These are phyloP conservation scores for Zaprionus obscuricornis DNA, from an alignment of 2,888 invertebrate species.

Conservation along the genomic window DNA sequence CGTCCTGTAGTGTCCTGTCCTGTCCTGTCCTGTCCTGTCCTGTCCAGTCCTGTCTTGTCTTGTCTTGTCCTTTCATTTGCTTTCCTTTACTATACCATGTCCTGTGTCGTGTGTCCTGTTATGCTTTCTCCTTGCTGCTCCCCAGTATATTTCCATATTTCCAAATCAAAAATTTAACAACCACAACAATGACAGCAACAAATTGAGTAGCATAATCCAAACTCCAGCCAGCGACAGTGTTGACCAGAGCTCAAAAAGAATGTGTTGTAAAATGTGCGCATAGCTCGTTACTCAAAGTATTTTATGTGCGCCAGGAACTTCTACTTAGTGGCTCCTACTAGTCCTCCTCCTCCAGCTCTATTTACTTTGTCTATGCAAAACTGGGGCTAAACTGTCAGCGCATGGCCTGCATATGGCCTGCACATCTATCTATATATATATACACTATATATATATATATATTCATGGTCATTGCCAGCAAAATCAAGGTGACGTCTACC, in stretches of 20 bases:
- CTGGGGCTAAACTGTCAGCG: slow-evolving; percentile 59
- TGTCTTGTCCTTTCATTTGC: too few relatives aligned
- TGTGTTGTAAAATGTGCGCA: slow-evolving; percentile 57
- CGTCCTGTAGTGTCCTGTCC: slow-evolving; percentile 27
- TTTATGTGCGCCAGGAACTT: slow-evolving; percentile 44
- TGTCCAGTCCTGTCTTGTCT: slow-evolving; percentile 3
- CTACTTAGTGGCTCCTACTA: too few relatives aligned
- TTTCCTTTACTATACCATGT: too few relatives aligned
- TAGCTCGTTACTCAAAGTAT: slow-evolving; percentile 52
- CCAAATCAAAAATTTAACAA: slow-evolving; percentile 68
- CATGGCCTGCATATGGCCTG: slow-evolving; percentile 46
- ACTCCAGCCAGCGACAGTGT: slow-evolving; percentile 20
- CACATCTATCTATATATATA: slow-evolving; percentile 28
- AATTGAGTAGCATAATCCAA: slow-evolving; percentile 63
- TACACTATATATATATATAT: too few relatives aligned
- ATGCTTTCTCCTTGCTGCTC: too few relatives aligned
- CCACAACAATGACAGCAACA: slow-evolving; percentile 59
- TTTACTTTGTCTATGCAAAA: slow-evolving; percentile 55
- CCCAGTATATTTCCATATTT: slow-evolving; percentile 72
- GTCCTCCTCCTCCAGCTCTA: too few relatives aligned
- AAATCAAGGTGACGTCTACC: slow-evolving; percentile 73
- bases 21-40: slow-evolving; percentile 5
- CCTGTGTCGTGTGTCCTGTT: not conserved
- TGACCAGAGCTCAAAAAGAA: slow-evolving; percentile 42
- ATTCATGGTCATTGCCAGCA: slow-evolving; percentile 78